These are phyloP conservation scores for Panthera leo DNA, from an alignment of 2,113 vertebrate species.

Conservation along the genomic window DNA sequence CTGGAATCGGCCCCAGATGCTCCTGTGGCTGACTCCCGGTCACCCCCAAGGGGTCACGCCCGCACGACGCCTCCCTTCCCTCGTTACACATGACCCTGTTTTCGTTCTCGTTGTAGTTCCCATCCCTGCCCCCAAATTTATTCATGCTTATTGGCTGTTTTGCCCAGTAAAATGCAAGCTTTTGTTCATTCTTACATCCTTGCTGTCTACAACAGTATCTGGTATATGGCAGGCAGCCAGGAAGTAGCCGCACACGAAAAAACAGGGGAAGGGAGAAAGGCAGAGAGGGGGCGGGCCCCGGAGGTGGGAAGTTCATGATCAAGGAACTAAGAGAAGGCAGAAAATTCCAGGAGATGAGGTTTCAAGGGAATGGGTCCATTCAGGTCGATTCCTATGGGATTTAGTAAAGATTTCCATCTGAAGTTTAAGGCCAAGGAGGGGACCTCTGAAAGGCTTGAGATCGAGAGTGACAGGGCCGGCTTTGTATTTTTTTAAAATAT, in stretches of 20 bases:
- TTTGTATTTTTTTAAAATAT: not conserved
- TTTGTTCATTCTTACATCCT: not conserved
- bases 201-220: too few relatives aligned
- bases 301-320: not conserved
- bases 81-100: not conserved
- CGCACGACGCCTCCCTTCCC: not conserved
- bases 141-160: not conserved
- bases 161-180: not conserved
- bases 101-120: not conserved
- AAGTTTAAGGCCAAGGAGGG: not conserved
- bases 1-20: too few relatives aligned
- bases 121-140: not conserved
- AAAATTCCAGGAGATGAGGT: not conserved
- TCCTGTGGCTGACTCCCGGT: not conserved
- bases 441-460: not conserved
- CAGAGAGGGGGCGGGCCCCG: too few relatives aligned
- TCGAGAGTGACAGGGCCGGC: not conserved
- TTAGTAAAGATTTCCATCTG: not conserved
- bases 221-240: not conserved
- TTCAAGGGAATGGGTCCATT: not conserved
- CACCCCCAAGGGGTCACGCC: not conserved
- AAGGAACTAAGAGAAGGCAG: not conserved
- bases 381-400: not conserved
- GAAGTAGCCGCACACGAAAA: not conserved
- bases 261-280: not conserved